Percentiles rank a stretch among this genome's conserved stretches.
phyloP scores from a whole-genome alignment of 2,113 vertebrate species.

The Forbesichthys agassizii region DNA sequence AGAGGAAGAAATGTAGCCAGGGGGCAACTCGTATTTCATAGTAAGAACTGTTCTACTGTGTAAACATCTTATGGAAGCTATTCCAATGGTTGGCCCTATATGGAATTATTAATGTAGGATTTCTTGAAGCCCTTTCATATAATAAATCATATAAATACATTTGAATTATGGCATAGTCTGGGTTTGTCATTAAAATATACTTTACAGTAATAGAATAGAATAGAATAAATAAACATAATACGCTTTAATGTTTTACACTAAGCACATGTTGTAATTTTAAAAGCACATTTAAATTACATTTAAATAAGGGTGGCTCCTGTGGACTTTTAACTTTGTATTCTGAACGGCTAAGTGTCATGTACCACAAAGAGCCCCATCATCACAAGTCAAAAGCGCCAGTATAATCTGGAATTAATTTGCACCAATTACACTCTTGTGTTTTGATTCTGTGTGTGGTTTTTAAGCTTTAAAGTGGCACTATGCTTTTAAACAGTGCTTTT shows the following conservation, averaged over 20 bases:
- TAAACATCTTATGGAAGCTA: not conserved
- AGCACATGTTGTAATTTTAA: no score
- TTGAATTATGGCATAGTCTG: no score
- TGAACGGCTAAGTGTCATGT: no score
- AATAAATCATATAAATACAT: constrained; percentile 13
- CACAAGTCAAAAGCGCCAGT: not conserved
- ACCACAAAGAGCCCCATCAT: no score
- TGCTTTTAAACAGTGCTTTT: constrained; percentile 12
- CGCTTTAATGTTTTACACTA: no score
- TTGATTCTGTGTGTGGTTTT: constrained; percentile 14
- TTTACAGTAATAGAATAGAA: no score
- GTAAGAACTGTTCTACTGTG: constrained; percentile 58
- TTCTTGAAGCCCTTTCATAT: constrained; percentile 25
- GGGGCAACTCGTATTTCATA: constrained; percentile 85
- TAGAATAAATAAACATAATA: no score
- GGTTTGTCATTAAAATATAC: no score
- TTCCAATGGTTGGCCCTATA: not conserved
- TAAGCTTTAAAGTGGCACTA: constrained; percentile 10
- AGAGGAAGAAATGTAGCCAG: constrained; percentile 80
- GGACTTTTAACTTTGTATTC: no score
- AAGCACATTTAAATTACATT: no score
- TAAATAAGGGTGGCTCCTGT: no score
- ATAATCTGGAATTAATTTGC: constrained; percentile 44
- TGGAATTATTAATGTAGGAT: not conserved
- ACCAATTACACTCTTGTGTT: constrained; percentile 42